These are phyloP conservation scores for Leptogaster cylindrica DNA, from an alignment of 2,888 invertebrate genomes.

Conservation along the genomic window DNA sequence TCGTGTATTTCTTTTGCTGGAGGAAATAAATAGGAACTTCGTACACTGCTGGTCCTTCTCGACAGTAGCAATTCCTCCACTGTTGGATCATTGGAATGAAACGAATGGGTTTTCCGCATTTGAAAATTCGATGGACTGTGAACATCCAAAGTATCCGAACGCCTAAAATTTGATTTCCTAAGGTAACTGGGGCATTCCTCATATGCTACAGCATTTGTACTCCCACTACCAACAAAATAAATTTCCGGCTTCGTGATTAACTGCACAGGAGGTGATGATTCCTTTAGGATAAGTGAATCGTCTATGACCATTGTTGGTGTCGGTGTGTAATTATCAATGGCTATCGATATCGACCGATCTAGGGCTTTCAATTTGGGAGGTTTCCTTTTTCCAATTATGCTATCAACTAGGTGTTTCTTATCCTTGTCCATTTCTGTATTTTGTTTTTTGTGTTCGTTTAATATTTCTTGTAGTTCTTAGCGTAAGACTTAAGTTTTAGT, in stretches of 20 bases:
- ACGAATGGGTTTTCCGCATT: constrained; percentile 62
- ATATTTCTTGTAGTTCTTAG: no score
- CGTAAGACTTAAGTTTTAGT: constrained; percentile 23
- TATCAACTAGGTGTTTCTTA: constrained; percentile 52
- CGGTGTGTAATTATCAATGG: constrained; percentile 61
- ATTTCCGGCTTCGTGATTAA: constrained; percentile 55
- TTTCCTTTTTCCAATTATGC: constrained; percentile 60
- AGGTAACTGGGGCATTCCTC: constrained; percentile 52
- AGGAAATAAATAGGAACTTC: constrained; percentile 58
- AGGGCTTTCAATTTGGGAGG: constrained; percentile 62
- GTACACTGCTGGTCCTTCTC: constrained; percentile 60
- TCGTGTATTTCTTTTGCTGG: constrained; percentile 56
- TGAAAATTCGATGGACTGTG: constrained; percentile 61
- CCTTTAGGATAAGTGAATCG: constrained; percentile 57
- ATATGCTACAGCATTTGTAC: constrained; percentile 48
- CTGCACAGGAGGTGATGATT: constrained; percentile 50
- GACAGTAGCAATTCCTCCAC: constrained; percentile 50
- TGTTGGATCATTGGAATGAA: constrained; percentile 61
- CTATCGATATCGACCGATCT: constrained; percentile 62
- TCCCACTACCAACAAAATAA: constrained; percentile 60
- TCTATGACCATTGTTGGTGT: constrained; percentile 53
- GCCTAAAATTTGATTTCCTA: constrained; percentile 60
- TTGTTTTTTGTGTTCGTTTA: no score
- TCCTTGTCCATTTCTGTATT: constrained; percentile 41
- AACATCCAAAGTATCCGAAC: constrained; percentile 62